These are phyloP conservation scores for Mesitornis unicolor DNA, from an alignment of 2,113 vertebrate genomes.

Conservation along the genomic window DNA sequence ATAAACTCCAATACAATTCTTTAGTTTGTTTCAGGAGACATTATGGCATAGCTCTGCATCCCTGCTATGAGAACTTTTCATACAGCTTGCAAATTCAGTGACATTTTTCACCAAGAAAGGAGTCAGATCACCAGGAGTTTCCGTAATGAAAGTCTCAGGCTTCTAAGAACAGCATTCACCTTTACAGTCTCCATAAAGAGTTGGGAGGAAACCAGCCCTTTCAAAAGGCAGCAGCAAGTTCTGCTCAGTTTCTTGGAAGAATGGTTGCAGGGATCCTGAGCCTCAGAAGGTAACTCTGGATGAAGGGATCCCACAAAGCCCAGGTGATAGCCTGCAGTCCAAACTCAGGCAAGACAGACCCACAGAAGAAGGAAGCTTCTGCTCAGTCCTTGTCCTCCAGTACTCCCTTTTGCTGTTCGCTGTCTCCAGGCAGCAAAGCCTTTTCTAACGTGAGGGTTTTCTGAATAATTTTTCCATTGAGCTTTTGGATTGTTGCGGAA, in stretches of 20 bases:
- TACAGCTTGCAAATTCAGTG: background rate
- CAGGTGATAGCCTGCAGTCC: background rate
- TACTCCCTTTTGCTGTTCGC: fast-evolving
- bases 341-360: background rate
- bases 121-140: background rate
- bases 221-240: background rate
- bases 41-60: background rate
- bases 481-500: background rate
- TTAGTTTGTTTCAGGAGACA: background rate
- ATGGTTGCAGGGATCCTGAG: fast-evolving
- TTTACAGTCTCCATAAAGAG: background rate
- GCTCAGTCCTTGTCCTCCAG: background rate
- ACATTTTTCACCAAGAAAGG: background rate
- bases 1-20: background rate
- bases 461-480: background rate
- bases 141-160: background rate
- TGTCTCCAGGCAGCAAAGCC: background rate
- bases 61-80: background rate
- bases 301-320: background rate
- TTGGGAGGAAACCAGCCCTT: background rate
- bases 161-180: background rate
- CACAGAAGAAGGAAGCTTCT: fast-evolving
- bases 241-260: background rate
- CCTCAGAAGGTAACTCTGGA: background rate
- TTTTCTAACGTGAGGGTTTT: background rate